Evolutionary conservation across 2,888 invertebrate species (phyloP), one percentile per base, ranked within the genome.

Genomic region (Drosophila quasianomalipes): DNA sequence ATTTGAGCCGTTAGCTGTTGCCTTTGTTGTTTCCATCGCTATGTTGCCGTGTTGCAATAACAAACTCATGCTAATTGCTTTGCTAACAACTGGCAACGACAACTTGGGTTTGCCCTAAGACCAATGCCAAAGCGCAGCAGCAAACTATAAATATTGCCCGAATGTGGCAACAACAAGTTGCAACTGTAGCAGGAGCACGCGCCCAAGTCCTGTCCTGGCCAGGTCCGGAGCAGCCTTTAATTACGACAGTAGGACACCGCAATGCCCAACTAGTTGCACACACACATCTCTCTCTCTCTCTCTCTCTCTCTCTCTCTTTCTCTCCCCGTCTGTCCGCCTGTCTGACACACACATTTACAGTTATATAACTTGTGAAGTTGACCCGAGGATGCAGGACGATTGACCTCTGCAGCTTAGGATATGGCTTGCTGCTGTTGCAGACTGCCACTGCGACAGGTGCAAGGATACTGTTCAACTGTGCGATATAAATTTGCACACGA

Each of bases 11-110:
- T 58, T 61, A 16, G 54, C 58, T 67, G 65, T 70, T 70, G 69
- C 22, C 58, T 55, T 62, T 70, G 70, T 47, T 47, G 47, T 26
- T 16, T 16, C 59, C 67, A 60, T 53, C 67, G 67, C 60, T 60
- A 60, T 70, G 63, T 67, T 67, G 68, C 62, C 67, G 73, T 82
- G 76, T 77, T 86, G 80, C 80, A 79, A 83, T 80, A 85, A 77
- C 79, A 83, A 84, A 82, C 78, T 81, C 85, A 85, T 90, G 87
- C 91, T 91, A 90, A 91, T 91, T 91, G 91, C 88, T 89, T 83
- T 86, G 85, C 82, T 88, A 91, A 91, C 86, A 89, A 89, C 84
- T 81, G 76, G 78, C 81, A 81, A 79, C 74, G 72, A 75, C 77
- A 78, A 83, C 75, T 81, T 77, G 76, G 71, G 70, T 63, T 83